These are phyloP conservation scores for Drosophila fulvimacula DNA, from an alignment of 2,888 invertebrate species.

Conservation along the genomic window DNA sequence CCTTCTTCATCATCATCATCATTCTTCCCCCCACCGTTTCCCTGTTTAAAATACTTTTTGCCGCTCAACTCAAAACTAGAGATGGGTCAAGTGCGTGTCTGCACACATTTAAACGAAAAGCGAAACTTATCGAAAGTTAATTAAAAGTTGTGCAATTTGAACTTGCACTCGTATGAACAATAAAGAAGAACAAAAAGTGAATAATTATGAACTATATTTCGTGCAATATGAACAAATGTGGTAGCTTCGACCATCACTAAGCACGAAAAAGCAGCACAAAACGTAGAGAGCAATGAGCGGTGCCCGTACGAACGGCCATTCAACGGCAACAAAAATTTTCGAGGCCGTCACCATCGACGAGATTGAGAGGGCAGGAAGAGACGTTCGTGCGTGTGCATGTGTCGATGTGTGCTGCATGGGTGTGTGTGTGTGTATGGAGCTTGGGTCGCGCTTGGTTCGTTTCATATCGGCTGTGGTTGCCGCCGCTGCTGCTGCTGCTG, in stretches of 20 bases:
- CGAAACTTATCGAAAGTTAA: constrained; percentile 14
- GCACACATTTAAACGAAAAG: neutral
- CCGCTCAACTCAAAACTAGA: constrained; percentile 29
- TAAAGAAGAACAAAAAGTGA: neutral
- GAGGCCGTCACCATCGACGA: constrained; percentile 52
- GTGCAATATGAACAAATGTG: constrained; percentile 13
- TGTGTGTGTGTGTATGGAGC: constrained; percentile 31
- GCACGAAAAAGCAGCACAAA: constrained; percentile 67
- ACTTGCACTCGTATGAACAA: neutral
- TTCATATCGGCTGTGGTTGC: constrained; percentile 45
- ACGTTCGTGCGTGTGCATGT: constrained; percentile 19
- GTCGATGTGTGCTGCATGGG: neutral
- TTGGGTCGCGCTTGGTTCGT: constrained; percentile 62
- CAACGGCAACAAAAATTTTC: constrained; percentile 43
- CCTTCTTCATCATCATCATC: constrained; percentile 13
- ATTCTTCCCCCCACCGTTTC: neutral
- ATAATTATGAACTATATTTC: neutral
- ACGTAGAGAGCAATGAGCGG: constrained; percentile 63
- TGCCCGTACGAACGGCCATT: constrained; percentile 44
- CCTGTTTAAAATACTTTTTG: constrained; percentile 14
- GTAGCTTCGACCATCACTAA: constrained; percentile 37
- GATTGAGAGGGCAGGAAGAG: constrained; percentile 40
- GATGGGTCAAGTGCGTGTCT: constrained; percentile 28
- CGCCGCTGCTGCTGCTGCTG: constrained; percentile 37
- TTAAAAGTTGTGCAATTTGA: constrained; percentile 6